These are phyloP conservation scores for Anarhynchus alexandrinus DNA, from an alignment of 2,113 vertebrate species.

Conservation along the genomic window DNA sequence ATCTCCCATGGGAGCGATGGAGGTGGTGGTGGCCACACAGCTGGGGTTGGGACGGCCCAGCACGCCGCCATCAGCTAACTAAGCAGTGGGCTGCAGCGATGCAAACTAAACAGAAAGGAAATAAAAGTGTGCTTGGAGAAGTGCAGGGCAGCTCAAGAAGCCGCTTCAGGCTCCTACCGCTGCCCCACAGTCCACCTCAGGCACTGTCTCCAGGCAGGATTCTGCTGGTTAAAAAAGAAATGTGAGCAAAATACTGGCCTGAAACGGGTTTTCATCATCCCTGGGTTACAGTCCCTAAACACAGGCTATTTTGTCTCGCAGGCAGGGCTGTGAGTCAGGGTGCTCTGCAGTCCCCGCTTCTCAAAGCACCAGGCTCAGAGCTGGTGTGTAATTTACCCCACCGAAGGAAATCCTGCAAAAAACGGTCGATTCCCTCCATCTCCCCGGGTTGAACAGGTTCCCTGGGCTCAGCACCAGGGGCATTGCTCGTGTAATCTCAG, in stretches of 20 bases:
- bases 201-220: not conserved
- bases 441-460: not conserved
- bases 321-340: not conserved
- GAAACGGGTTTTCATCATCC: not conserved
- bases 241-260: not conserved
- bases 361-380: not conserved
- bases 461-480: not conserved
- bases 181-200: not conserved
- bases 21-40: rapidly evolving
- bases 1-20: not conserved
- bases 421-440: not conserved
- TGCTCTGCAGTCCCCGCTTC: not conserved
- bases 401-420: rapidly evolving
- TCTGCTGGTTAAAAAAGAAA: not conserved
- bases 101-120: not conserved
- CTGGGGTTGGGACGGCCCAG: not conserved
- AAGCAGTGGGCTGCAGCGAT: not conserved
- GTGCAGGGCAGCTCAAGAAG: not conserved
- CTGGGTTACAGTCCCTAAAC: not conserved
- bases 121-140: not conserved
- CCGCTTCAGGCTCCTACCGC: not conserved
- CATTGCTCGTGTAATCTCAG: not conserved
- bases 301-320: not conserved
- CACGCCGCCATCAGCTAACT: not conserved
- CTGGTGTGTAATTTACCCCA: not conserved